Evolutionary conservation across 2,888 invertebrate species (phyloP), one percentile per base, ranked within the genome.

Genomic region (Byasa hedistus): DNA sequence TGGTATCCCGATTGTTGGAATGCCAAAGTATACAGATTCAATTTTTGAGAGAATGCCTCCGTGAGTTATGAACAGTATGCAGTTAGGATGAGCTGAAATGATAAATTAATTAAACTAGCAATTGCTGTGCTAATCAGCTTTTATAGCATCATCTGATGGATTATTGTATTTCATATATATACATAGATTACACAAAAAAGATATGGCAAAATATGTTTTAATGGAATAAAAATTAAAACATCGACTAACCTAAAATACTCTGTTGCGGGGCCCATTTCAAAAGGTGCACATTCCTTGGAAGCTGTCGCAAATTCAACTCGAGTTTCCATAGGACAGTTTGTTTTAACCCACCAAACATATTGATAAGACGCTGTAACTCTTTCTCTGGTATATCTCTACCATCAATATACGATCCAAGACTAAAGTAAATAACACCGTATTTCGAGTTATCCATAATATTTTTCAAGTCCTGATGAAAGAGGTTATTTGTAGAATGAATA

Each of bases 321-420:
- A 85, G 86, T 72, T 91, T 92, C 92, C 91, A 92, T 4, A 92
- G 63, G 0, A 92, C 86, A 0, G 84, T 85, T 73, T 92, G 89
- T 62, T 87, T 86, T 44, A 92, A 68, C 2, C 69, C 74, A 3
- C 83, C 79, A 52, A 92, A 88, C 60, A 86, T 79, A 39, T 79
- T 76, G 0, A 91, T 22, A 17, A 92, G 70, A 0, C 72, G 74
- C 4, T 68, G 68, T 63, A 82, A 82, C 1, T 81, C 64, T 55
- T 79, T 73, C 0, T 76, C 76, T 0, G 89, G 83, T 69, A 91
- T 73, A 1, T 78, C 73, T 32, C 77, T 79, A 59, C 86, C 84
- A 56, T 79, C 79, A 21, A 89, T 60, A 23, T 81, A 85, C 0
- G 91, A 86, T 0, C 92, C 92, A 83, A 92, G 79, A 62, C 91